These are phyloP conservation scores for Colistium nudipinnis DNA, from an alignment of 2,113 vertebrate species.

Conservation along the genomic window DNA sequence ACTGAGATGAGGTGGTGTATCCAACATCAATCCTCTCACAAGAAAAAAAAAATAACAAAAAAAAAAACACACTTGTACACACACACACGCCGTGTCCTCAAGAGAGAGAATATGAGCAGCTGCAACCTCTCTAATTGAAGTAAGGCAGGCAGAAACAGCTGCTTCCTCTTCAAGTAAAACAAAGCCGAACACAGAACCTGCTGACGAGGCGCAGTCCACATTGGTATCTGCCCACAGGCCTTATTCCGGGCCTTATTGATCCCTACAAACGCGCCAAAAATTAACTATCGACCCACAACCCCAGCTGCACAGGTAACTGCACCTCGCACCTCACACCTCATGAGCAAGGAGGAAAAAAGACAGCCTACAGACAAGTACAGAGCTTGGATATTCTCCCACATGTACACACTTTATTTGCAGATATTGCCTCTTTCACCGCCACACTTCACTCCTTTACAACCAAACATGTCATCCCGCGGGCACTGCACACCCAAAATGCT, in stretches of 20 bases:
- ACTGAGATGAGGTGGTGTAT: conserved; percentile 44
- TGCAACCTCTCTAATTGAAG: conserved; percentile 73
- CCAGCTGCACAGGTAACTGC: conserved; percentile 65
- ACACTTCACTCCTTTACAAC: background rate
- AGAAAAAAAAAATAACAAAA: conserved; percentile 47
- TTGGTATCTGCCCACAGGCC: conserved; percentile 44
- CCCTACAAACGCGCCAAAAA: conserved; percentile 73
- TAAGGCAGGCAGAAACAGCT: conserved; percentile 71
- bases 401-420: background rate
- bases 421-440: background rate
- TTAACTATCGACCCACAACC: conserved; percentile 81
- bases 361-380: background rate
- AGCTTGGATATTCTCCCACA: background rate
- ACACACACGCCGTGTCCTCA: conserved; percentile 36
- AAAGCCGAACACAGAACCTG: conserved; percentile 64
- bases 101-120: conserved; percentile 69
- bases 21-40: background rate
- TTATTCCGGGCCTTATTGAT: conserved; percentile 76
- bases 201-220: conserved; percentile 67
- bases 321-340: conserved; percentile 43
- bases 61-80: conserved; percentile 28
- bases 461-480: conserved; percentile 18
- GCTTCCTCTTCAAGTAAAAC: conserved; percentile 69
- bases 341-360: conserved; percentile 25
- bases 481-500: conserved; percentile 22